Conservation (phyloP, 2,888 invertebrate genomes). For the Itoplectis maculator region DNA sequence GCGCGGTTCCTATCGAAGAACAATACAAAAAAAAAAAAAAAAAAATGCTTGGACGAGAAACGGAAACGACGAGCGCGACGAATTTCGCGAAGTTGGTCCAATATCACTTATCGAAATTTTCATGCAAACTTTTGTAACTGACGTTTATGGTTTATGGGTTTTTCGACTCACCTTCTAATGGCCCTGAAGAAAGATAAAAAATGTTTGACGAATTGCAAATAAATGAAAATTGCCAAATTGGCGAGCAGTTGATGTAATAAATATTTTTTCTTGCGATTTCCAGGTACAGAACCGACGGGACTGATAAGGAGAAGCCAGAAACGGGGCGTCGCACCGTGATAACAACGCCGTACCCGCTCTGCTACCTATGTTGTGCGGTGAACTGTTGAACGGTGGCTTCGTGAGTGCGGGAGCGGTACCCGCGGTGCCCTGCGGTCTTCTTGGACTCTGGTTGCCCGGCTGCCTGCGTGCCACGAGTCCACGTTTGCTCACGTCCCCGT, state of each 20-base stretch:
- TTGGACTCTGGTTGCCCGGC: slow-evolving; percentile 83
- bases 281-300: slow-evolving; percentile 44
- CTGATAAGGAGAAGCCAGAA: slow-evolving; percentile 74
- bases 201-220: too few species aligned
- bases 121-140: too few species aligned
- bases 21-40: neutral
- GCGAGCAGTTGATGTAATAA: too few species aligned
- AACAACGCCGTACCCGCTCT: slow-evolving; percentile 64
- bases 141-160: too few species aligned
- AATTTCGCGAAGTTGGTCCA: neutral
- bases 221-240: too few species aligned
- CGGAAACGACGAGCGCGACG: neutral
- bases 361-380: slow-evolving; percentile 84
- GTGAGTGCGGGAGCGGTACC: slow-evolving; percentile 84
- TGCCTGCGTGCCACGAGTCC: slow-evolving; percentile 82
- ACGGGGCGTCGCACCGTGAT: slow-evolving; percentile 66
- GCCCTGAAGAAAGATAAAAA: too few species aligned
- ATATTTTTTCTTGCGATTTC: slow-evolving; percentile 35
- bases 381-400: slow-evolving; percentile 84
- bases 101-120: neutral
- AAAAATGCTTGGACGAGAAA: neutral
- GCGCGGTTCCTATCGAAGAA: neutral
- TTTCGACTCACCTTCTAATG: too few species aligned
- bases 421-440: slow-evolving; percentile 82
- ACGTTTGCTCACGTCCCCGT: slow-evolving; percentile 79